Evolutionary conservation across 2,797 vertebrate species (phyloP), one percentile per base, ranked within the genome.

Genomic region (Molossus alvarezi): DNA sequence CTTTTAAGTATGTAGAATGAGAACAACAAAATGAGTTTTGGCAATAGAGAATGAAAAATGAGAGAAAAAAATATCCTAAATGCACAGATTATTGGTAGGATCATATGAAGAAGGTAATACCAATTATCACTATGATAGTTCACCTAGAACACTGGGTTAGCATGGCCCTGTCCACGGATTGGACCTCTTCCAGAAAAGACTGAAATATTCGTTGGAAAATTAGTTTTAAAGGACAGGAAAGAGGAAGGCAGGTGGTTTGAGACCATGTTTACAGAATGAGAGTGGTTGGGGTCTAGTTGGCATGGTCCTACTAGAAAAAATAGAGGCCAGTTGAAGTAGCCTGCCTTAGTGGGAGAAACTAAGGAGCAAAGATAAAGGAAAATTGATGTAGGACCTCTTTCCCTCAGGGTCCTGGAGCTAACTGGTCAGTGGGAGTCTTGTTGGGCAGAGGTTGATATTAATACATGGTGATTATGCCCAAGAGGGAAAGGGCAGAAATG

Each of bases 161-260:
- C 45, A 14, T 23, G 55, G 58, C 27, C n/a, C 29, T 41, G 25
- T 15, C 67, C 23, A 79, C 48, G 67, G 48, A 58, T 15, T 15
- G 67, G 27, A 27, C 92, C 57, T 76, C 41, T 45, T 45, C 75
- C 76, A 73, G n/a, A 80, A 73, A 79, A 94, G 67, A 37, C 29
- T 71, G 58, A 25, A 80, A 41, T 60, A 80, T 60, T 75, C 48
- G 7, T 20, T 72, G n/a, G 51, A 67, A 97, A 94, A 73, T 94
- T 80, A 37, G 14, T 94, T 94, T 97, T 81, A 37, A 90, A 82
- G 48, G 33, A 67, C 10, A 96, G 18, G 9, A 80, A 87, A 88
- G 57, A 86, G 9, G 76, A 96, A 91, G 23, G 20, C 71, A 77
- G 69, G 60, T 10, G 27, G 25, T 72, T 62, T 71, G 18, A 62